Conservation (phyloP, 2,113 vertebrate species). For the Thinocorus orbignyianus region DNA sequence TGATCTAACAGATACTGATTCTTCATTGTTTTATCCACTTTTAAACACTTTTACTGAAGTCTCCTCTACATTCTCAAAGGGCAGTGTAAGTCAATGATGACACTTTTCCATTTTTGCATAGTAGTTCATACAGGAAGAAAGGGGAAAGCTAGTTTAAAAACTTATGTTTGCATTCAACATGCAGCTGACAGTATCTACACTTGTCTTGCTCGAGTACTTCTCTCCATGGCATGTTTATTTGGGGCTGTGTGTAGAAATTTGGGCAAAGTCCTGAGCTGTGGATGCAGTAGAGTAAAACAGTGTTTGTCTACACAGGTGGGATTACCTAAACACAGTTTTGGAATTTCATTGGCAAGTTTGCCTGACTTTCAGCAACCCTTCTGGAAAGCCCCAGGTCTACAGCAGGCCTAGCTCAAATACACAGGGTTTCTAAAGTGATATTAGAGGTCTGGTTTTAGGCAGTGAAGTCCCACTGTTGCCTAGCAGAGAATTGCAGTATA, state of each 20-base stretch:
- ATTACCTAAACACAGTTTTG: not conserved
- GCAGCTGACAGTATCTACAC: rapidly evolving
- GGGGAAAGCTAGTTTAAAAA: not conserved
- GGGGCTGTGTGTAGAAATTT: not conserved
- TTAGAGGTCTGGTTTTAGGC: not conserved
- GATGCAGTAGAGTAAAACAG: not conserved
- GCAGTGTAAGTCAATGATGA: not conserved
- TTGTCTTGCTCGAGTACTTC: not conserved
- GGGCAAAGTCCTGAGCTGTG: not conserved
- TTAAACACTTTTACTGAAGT: no score
- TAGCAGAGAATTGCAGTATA: rapidly evolving
- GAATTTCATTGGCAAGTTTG: not conserved
- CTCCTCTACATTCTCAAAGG: not conserved
- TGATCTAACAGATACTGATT: not conserved
- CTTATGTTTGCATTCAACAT: not conserved
- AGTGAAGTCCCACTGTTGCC: not conserved
- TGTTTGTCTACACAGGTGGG: not conserved
- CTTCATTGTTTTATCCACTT: not conserved
- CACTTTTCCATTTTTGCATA: not conserved
- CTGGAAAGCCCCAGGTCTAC: not conserved
- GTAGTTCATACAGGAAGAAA: not conserved
- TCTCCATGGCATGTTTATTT: not conserved
- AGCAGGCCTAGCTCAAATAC: not conserved
- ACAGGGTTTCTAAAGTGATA: not conserved
- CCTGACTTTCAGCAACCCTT: not conserved